Evolutionary conservation across 2,113 vertebrate species (phyloP).

Genomic region (Dolichallabes microphthalmus): DNA sequence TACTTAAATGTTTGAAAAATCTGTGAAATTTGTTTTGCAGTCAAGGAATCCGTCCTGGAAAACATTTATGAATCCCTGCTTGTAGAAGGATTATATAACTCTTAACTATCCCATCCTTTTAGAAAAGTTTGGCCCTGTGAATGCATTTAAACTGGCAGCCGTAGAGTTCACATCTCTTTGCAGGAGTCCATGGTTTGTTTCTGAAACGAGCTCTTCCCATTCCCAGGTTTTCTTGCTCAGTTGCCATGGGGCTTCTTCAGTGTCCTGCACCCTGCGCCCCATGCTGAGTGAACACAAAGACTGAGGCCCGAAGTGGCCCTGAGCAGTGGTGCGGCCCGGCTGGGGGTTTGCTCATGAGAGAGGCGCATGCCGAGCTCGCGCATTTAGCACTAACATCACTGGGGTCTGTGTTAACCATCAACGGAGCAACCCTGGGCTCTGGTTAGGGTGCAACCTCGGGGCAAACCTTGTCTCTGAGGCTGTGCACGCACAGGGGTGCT

Average conservation of each 20-base stretch:
- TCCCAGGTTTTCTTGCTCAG: constrained; percentile 61
- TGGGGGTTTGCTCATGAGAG: constrained; percentile 65
- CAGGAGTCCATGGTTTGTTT: constrained; percentile 26
- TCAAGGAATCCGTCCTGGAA: neutral
- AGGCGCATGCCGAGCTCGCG: constrained; percentile 73
- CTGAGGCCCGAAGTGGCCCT: constrained; percentile 50
- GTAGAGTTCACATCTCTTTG: constrained; percentile 10
- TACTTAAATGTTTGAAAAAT: neutral
- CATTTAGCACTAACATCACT: constrained; percentile 65
- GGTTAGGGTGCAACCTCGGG: constrained; percentile 72
- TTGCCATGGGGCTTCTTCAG: constrained; percentile 55
- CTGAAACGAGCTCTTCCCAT: constrained; percentile 48
- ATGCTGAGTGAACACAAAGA: constrained; percentile 57
- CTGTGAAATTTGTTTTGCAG: constrained; percentile 3
- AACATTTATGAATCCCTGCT: neutral
- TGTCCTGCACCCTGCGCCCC: constrained; percentile 51
- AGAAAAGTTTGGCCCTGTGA: constrained; percentile 2
- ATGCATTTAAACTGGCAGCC: constrained; percentile 3
- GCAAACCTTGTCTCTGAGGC: constrained; percentile 58
- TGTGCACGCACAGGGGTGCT: constrained; percentile 26
- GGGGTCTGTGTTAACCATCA: constrained; percentile 63
- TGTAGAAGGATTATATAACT: constrained; percentile 23
- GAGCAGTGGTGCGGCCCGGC: constrained; percentile 64
- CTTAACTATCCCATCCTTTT: constrained; percentile 7
- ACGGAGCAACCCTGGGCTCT: constrained; percentile 56